Percentiles rank a stretch among this genome's conserved stretches.
These are phyloP conservation scores for Drosophila peninsularis DNA, from an alignment of 2,888 invertebrate species.

Conservation along the genomic window DNA sequence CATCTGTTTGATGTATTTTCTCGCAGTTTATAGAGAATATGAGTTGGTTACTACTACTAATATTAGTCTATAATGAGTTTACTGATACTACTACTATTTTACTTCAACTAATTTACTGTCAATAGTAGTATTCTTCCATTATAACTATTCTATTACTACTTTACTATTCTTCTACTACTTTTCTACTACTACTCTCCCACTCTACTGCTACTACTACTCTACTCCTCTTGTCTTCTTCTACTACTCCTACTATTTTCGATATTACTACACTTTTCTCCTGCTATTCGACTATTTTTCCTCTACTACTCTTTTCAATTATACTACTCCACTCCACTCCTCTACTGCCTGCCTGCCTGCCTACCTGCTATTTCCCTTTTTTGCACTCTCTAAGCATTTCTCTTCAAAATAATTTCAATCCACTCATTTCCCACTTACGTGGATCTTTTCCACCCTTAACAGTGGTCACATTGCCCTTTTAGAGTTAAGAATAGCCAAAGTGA, in stretches of 20 bases:
- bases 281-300: neutral
- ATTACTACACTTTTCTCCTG: neutral
- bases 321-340: neutral
- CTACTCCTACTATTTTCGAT: neutral
- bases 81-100: neutral
- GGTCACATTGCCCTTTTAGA: neutral
- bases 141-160: neutral
- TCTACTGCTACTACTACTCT: neutral
- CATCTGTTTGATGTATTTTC: neutral
- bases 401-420: neutral
- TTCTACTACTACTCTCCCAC: neutral
- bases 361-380: neutral
- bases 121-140: neutral
- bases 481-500: constrained; percentile 1
- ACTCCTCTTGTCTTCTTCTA: neutral
- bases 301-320: neutral
- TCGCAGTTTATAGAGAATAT: neutral
- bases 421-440: constrained; percentile 1
- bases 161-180: neutral
- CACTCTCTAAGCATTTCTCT: neutral
- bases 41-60: neutral
- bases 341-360: neutral
- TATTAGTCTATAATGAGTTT: neutral
- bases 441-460: neutral
- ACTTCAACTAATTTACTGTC: too few species aligned